These are phyloP conservation scores for Mnemiopsis leidyi DNA, from an alignment of 37 sponge, comb jelly and placozoan species.

Conservation along the genomic window DNA sequence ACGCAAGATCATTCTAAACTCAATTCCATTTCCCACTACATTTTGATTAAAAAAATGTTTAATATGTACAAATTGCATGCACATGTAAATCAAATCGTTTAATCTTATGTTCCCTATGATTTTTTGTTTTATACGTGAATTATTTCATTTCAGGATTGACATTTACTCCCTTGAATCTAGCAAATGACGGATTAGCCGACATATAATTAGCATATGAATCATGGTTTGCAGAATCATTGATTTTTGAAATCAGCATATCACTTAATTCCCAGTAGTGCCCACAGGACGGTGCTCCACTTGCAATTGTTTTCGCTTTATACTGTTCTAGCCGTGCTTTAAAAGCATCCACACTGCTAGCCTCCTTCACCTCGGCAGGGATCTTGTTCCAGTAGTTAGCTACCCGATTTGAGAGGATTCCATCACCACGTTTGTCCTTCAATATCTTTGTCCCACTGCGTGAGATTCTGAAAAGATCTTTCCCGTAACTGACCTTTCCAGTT, in stretches of 20 bases:
- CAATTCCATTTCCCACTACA: neutral
- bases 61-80: neutral
- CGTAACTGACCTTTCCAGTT: neutral
- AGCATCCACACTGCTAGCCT: neutral
- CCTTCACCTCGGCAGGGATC: neutral
- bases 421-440: neutral
- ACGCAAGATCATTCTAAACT: neutral
- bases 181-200: neutral
- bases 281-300: neutral
- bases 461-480: conserved; percentile 1
- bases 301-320: neutral
- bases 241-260: neutral
- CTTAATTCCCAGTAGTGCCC: conserved; percentile 44
- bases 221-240: conserved; percentile 4
- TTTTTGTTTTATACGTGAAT: too few relatives aligned
- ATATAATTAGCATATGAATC: conserved; percentile 43
- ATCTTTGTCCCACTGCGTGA: conserved; percentile 40
- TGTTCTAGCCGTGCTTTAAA: neutral
- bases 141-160: too few relatives aligned
- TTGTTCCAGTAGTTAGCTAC: conserved; percentile 58
- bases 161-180: conserved; percentile 2
- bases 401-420: neutral
- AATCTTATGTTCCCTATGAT: too few relatives aligned
- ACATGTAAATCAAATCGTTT: too few relatives aligned
- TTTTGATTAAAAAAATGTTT: neutral